Conservation (phyloP, 2,797 vertebrate genomes). For the Discoglossus pictus region DNA sequence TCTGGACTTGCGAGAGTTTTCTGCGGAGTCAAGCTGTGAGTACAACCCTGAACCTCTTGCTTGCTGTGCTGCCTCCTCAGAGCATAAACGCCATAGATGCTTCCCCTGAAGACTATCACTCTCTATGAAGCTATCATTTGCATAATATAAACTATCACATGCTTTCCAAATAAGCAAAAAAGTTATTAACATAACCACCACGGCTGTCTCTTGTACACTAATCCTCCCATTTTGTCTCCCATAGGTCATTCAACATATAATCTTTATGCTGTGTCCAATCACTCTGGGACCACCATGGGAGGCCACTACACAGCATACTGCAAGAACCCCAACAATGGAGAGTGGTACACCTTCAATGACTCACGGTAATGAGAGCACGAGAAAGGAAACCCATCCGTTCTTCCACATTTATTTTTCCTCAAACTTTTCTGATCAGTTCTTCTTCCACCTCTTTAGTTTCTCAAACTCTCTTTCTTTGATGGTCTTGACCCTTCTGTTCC, state of each 20-base stretch:
- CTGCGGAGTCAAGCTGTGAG: constrained; percentile 85
- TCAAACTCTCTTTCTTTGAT: neutral
- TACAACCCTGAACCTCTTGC: too few species aligned
- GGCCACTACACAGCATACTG: constrained; percentile 96
- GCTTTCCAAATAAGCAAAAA: too few species aligned
- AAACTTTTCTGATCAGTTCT: too few species aligned
- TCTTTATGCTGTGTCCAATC: constrained; percentile 94
- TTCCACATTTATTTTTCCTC: constrained; percentile 28
- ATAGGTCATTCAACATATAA: constrained; percentile 83
- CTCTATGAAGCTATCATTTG: too few species aligned
- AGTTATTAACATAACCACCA: too few species aligned
- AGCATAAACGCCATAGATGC: too few species aligned
- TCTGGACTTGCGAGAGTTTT: constrained; percentile 88
- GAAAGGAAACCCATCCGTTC: neutral
- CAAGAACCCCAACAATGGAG: constrained; percentile 82
- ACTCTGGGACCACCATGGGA: constrained; percentile 89
- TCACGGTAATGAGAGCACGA: constrained; percentile 81
- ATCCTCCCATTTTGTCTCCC: constrained; percentile 12
- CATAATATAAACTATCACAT: too few species aligned
- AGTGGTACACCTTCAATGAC: constrained; percentile 95
- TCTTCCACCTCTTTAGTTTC: constrained; percentile 19
- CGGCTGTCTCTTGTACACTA: too few species aligned
- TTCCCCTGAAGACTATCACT: too few species aligned
- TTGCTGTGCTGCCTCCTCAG: too few species aligned
- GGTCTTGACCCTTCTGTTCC: too few species aligned